Evolutionary conservation across 2,888 invertebrate species (phyloP).

Genomic region (Lepidonotus clava): DNA sequence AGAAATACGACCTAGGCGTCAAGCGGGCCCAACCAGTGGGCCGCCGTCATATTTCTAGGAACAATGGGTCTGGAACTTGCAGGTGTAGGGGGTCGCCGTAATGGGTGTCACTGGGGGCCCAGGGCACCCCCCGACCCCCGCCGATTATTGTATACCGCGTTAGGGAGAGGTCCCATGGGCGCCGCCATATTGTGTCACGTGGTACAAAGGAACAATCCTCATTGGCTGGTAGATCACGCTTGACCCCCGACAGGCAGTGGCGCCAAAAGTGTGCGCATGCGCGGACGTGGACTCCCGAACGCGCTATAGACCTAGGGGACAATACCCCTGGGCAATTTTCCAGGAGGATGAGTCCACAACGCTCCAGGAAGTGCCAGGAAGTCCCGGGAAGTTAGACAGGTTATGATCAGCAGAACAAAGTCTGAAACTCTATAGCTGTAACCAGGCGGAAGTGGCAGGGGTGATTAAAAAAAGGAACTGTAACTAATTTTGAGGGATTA

Average conservation of each 20-base stretch:
- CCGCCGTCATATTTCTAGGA: not conserved
- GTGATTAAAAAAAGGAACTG: too few relatives aligned
- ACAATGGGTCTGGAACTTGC: not conserved
- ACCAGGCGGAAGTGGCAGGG: too few relatives aligned
- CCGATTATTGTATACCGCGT: not conserved
- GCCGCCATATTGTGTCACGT: too few relatives aligned
- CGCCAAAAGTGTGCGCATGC: too few relatives aligned
- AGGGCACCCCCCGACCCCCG: not conserved
- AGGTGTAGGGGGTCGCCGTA: constrained; percentile 12
- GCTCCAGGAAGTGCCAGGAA: constrained; percentile 4
- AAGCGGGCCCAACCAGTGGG: not conserved
- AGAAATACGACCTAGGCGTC: not conserved
- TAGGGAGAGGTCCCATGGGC: not conserved
- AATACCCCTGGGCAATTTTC: constrained; percentile 13
- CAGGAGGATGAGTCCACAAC: not conserved
- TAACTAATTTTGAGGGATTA: too few relatives aligned
- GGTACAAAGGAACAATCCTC: too few relatives aligned
- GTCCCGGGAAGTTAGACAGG: not conserved
- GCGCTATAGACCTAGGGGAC: not conserved
- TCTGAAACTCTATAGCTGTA: too few relatives aligned
- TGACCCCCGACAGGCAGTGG: too few relatives aligned
- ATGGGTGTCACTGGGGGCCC: constrained; percentile 6
- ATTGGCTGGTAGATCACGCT: too few relatives aligned
- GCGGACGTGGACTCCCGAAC: too few relatives aligned
- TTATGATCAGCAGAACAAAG: too few relatives aligned